Base-by-base conservation (phyloP, 2,113 vertebrate genomes). In the Vimba vimba region DNA sequence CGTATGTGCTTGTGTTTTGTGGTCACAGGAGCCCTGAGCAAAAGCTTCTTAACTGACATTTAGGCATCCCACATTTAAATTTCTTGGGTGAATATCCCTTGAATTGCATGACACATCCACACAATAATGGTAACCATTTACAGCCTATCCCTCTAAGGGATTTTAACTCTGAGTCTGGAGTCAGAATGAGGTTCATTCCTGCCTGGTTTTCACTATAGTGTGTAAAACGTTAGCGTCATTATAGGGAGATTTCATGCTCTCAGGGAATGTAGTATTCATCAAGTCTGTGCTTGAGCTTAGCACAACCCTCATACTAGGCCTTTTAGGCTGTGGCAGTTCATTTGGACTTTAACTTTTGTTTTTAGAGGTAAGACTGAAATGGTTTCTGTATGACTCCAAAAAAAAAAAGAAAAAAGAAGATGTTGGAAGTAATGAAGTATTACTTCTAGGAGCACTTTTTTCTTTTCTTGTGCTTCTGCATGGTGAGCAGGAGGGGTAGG, bases 241-340 rank as follows among this genome's bases (percentile, higher is more conserved):
- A 55, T 2, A 10, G n/a, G 19, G 81, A 73, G 19, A 33, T 55
- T 64, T 6, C 30, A 55, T 39, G 11, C 64, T 71, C 47, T 82
- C 30, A 52, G 47, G 81, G 66, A 73, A 43, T 73, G 81, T 68
- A 17, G 27, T 23, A 21, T 83, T 82, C 39, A 66, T 83, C 27
- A 55, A 55, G 27, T 43, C 50, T 39, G 23, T 83, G 68, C 50
- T n/a, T 57, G 33, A 73, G 30, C 1, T 73, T 43, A 15, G 27
- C 25, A 52, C 62, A 33, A 8, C 39, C 45, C 10, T 23, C 17
- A 82, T 33, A 23, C 2, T 19, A 27, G 59, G 39, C 15, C n/a
- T 21, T 27, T 50, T 33, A 33, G 39, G 17, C 10, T 33, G n/a
- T 27, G 3, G 13, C 33, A 11, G 78, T 25, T 1, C 11, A 52